Base-by-base conservation (phyloP, 2,113 vertebrate species). In the Corythornis cristatus region DNA sequence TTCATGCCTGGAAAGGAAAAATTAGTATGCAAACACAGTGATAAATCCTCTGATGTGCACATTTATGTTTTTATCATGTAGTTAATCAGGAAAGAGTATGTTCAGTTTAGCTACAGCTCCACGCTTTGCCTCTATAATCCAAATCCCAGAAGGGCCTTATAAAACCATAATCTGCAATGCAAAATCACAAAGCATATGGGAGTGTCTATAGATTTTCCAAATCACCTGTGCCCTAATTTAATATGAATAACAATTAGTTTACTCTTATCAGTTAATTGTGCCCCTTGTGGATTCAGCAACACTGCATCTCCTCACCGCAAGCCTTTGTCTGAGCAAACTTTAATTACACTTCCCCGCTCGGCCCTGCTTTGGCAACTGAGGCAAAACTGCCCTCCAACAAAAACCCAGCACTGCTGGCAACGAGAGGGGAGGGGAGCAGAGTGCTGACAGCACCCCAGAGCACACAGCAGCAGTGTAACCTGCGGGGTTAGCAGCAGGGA, bases 151-250 rank as follows among this genome's bases (percentile, higher is more conserved):
- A 97, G 93, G 73, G 81, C 91, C 48, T 90, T 86, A 75, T 91
- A 96, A 97, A 96, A 84, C 93, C 90, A 78, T 93, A 92, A 97
- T 97, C 96, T 97, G 95, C 96, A 96, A 90, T 97, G 96, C 93
- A 96, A 96, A 97, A 82, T 53, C 4, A 20, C 88, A 91, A 86
- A 96, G 75, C 96, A 94, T 96, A 97, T 97, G 97, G 96, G 95
- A 96, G 93, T 86, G 93, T 96, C 97, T 97, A 95, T 95, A 96
- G 96, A 94, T 96, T 97, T 97, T 96, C 93, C 94, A 95, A 97
- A 96, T 98, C 97, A 98, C 96, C 96, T 96, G 97, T 97, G 96
- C 95, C 96, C 97, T 97, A 96, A 96, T 97, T 98, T 97, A 97
- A 96, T 97, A 96, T 93, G 97, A 97, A 98, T 97, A 97, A 97